Evolutionary conservation across 2,888 invertebrate species (phyloP).

Genomic region (Pogonocherus hispidulus): DNA sequence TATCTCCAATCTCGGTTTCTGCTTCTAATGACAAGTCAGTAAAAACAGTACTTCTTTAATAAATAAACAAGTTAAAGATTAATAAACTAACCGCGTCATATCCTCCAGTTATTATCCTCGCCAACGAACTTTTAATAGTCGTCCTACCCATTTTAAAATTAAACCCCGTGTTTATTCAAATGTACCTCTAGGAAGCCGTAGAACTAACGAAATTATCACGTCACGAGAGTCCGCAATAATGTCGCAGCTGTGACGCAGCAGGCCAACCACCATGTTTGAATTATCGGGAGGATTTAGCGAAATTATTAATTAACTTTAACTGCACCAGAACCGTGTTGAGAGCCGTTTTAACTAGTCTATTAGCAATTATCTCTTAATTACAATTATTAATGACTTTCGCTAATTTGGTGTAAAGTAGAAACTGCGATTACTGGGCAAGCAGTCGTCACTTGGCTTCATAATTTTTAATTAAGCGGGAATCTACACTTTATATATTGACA

Average conservation of each 20-base stretch:
- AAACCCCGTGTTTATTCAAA: too few species aligned
- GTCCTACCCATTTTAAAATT: too few species aligned
- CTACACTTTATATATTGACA: background rate
- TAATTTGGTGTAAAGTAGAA: conserved; percentile 19
- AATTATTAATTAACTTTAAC: conserved; percentile 23
- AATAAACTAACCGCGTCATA: too few species aligned
- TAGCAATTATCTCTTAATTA: conserved; percentile 37
- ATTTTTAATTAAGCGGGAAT: conserved; percentile 12
- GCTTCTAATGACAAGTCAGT: too few species aligned
- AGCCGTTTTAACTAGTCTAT: conserved; percentile 27
- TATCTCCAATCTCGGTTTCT: too few species aligned
- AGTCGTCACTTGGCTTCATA: conserved; percentile 4
- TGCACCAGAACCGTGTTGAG: conserved; percentile 15
- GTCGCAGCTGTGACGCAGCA: background rate
- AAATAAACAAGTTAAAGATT: too few species aligned
- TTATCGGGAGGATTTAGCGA: conserved; percentile 8
- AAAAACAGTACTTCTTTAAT: too few species aligned
- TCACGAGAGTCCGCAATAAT: background rate
- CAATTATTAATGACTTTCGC: conserved; percentile 33
- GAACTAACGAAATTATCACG: background rate
- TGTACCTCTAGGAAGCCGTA: background rate
- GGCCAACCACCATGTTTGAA: background rate
- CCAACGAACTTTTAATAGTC: too few species aligned
- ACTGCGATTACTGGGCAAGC: background rate
- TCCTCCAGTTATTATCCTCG: too few species aligned